phyloP scores from a whole-genome alignment of 2,797 vertebrate species.

The Gymnothorax reevesii region DNA sequence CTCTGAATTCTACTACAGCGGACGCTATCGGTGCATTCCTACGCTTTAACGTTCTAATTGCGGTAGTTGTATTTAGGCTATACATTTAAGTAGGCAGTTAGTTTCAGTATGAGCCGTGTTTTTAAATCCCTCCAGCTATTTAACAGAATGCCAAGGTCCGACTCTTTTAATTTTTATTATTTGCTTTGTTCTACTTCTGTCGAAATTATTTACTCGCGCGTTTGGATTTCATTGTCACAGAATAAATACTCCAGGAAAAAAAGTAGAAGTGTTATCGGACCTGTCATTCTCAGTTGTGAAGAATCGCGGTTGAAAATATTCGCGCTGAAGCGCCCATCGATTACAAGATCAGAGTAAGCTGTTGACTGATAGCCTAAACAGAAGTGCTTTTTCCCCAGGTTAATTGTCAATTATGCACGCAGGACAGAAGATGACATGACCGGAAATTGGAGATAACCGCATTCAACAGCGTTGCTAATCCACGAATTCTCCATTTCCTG shows the following conservation, averaged over 20 bases:
- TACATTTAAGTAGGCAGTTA: not conserved
- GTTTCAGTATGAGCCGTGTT: not conserved
- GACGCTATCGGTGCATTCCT: not conserved
- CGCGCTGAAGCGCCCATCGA: not conserved
- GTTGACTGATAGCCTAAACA: not conserved
- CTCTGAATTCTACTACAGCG: slow-evolving; percentile 3
- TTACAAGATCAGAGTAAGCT: not conserved
- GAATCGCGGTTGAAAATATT: not conserved
- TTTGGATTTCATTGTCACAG: not conserved
- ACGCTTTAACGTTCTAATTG: not conserved
- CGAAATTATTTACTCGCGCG: not conserved
- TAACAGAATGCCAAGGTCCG: not conserved
- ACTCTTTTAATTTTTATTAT: not conserved
- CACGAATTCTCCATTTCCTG: slow-evolving; percentile 3
- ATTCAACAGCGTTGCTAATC: not conserved
- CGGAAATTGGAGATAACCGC: not conserved
- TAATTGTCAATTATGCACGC: not conserved
- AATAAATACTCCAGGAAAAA: not conserved
- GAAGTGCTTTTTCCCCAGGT: not conserved
- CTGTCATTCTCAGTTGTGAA: not conserved
- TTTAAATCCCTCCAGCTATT: not conserved
- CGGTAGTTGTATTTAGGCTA: not conserved
- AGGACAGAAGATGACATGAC: not conserved
- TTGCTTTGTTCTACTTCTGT: not conserved
- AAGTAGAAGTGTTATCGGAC: not conserved